These are phyloP conservation scores for Eurytoma adleriae DNA, from an alignment of 2,888 invertebrate genomes.

Conservation along the genomic window DNA sequence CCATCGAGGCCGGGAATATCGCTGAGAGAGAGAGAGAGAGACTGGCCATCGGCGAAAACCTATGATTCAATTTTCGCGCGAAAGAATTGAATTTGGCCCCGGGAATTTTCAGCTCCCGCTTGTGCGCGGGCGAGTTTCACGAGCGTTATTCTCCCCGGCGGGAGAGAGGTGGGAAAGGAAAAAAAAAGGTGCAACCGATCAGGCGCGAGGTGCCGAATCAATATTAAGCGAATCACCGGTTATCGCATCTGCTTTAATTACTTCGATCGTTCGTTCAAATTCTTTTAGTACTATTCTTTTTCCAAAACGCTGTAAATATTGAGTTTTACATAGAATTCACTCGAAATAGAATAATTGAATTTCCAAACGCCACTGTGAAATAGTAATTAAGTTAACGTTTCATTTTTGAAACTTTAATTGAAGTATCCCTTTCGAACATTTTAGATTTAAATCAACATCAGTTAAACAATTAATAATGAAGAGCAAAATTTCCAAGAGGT, in stretches of 20 bases:
- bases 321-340: too few relatives aligned
- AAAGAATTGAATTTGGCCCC: slow-evolving; percentile 49
- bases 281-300: neutral
- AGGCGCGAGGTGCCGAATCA: neutral
- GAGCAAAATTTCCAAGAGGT: too few relatives aligned
- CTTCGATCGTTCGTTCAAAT: neutral
- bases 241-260: neutral
- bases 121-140: neutral
- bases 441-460: too few relatives aligned
- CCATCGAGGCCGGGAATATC: slow-evolving; percentile 65
- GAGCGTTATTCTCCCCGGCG: slow-evolving; percentile 4
- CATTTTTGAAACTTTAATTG: too few relatives aligned
- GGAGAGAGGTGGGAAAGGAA: neutral
- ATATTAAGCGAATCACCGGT: neutral
- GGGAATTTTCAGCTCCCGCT: slow-evolving; percentile 32
- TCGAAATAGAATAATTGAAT: too few relatives aligned
- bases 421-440: too few relatives aligned
- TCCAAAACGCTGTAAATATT: too few relatives aligned
- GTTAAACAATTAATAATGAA: too few relatives aligned
- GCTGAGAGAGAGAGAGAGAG: slow-evolving; percentile 60
- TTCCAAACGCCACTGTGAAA: too few relatives aligned
- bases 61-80: slow-evolving; percentile 63
- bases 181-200: slow-evolving; percentile 4
- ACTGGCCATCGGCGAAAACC: slow-evolving; percentile 68
- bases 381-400: too few relatives aligned